A percentile compares a stretch with the other conserved stretches of the same genome.
Conservation (phyloP, 2,797 vertebrate genomes). For the Semotilus atromaculatus region DNA sequence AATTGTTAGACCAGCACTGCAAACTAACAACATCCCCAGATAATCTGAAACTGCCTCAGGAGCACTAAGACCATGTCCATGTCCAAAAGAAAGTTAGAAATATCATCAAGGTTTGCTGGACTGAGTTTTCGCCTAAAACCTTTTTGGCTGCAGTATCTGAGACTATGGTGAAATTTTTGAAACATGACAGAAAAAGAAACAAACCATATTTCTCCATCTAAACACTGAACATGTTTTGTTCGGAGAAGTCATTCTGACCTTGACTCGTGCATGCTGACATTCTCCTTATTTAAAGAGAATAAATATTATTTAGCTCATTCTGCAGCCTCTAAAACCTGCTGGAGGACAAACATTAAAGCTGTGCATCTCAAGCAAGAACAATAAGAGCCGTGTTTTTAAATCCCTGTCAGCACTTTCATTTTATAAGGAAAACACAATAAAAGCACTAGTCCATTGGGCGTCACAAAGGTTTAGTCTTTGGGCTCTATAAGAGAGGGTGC, state of each 20-base stretch:
- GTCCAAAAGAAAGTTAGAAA: slow-evolving; percentile 17
- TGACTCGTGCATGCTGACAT: neutral
- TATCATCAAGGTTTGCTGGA: slow-evolving; percentile 14
- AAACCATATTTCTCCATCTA: neutral
- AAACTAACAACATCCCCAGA: slow-evolving; percentile 49
- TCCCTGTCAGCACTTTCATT: slow-evolving; percentile 44
- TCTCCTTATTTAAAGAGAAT: slow-evolving; percentile 40
- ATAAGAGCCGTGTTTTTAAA: slow-evolving; percentile 19
- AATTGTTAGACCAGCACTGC: slow-evolving; percentile 6
- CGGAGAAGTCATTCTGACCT: slow-evolving; percentile 3
- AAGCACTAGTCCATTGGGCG: slow-evolving; percentile 24
- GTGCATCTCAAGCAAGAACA: slow-evolving; percentile 30
- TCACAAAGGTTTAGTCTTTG: slow-evolving; percentile 41
- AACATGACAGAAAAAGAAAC: slow-evolving; percentile 1
- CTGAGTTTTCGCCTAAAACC: slow-evolving; percentile 11
- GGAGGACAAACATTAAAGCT: slow-evolving; percentile 28
- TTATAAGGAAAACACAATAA: slow-evolving; percentile 44
- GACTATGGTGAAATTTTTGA: neutral
- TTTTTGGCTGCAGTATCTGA: slow-evolving; percentile 7
- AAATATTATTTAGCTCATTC: slow-evolving; percentile 1
- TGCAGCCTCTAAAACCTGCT: slow-evolving; percentile 17
- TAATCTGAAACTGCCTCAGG: slow-evolving; percentile 36
- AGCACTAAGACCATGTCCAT: slow-evolving; percentile 21
- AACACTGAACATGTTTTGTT: slow-evolving; percentile 1
- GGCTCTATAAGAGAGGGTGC: neutral